Base-by-base conservation (phyloP, 2,113 vertebrate genomes). In the Leptocoma aspasia region DNA sequence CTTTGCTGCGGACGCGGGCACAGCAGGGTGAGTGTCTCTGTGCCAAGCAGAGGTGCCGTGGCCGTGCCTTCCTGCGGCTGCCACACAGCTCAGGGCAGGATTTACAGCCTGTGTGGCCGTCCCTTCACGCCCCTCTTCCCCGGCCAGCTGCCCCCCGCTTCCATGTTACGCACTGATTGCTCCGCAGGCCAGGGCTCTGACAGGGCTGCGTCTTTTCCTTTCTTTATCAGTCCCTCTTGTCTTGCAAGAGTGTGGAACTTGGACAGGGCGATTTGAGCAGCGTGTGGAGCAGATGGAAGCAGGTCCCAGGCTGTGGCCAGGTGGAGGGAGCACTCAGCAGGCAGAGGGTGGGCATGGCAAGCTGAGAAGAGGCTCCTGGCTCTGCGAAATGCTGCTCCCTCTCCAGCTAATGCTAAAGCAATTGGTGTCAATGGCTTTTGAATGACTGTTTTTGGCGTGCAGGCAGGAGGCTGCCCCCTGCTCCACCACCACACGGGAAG, bases 271-370 rank as follows among this genome's bases (percentile, higher is more conserved):
- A 72, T 84, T 45, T 39, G 80, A 95, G 88, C 72, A 91, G 64
- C 6, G 1, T 63, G 88, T 66, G 2, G 91, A 95, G 88, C 97
- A 96, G 70, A 97, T 91, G 92, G 95, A 95, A 87, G 86, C 85
- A 45, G 80, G 82, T 94, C 94, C 64, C 82, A 71, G 96, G 89
- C 95, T 86, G 82, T 86, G 96, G 95, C 92, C 95, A 92, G 96
- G 89, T 87, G 75, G 33, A 84, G 90, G 95, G 94, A 95, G 86
- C 95, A 88, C 96, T 97, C 97, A 96, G 96, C 96, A 96, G 95
- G 94, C 23, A 2, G 42, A 82, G 73, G 80, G 93, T 96, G 87
- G 83, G 73, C 94, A 86, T 47, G 96, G 96, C 94, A 97, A 94
- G 64, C 64, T 0, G 15, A 53, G 82, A 63, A 85, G n/a, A 12